These are phyloP conservation scores for Chymomyza amoena DNA, from an alignment of 2,888 invertebrate genomes.

Conservation along the genomic window DNA sequence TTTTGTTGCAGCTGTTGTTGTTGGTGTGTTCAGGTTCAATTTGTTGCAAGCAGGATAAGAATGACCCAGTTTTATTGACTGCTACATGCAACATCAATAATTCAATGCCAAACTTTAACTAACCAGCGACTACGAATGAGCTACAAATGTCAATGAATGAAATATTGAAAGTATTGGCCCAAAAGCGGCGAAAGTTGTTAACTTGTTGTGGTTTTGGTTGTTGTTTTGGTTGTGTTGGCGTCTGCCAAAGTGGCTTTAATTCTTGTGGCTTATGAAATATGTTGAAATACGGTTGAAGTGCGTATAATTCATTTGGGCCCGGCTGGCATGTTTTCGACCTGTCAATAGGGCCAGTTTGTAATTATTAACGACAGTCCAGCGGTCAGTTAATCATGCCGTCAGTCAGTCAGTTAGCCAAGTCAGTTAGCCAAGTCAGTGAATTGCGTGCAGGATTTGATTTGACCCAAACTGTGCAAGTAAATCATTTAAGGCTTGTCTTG, in stretches of 20 bases:
- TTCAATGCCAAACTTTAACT: constrained; percentile 55
- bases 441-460: constrained; percentile 2
- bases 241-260: constrained; percentile 14
- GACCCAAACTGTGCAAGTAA: not conserved
- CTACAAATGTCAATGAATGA: constrained; percentile 36
- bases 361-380: not conserved
- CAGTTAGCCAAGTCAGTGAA: constrained; percentile 35
- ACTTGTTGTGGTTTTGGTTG: constrained; percentile 1
- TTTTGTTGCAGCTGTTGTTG: constrained; percentile 13
- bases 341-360: not conserved
- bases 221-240: constrained; percentile 6
- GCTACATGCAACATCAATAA: constrained; percentile 59
- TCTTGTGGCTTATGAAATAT: constrained; percentile 45
- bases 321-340: not conserved
- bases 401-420: not conserved
- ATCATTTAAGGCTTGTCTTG: not conserved
- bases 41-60: not conserved
- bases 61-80: constrained; percentile 1
- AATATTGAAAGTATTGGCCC: constrained; percentile 33
- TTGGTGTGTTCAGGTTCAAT: not conserved
- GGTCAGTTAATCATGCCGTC: not conserved
- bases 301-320: constrained; percentile 59
- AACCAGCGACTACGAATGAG: constrained; percentile 13
- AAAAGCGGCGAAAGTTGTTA: constrained; percentile 35
- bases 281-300: constrained; percentile 61